A percentile compares a stretch with the other conserved stretches of the same genome.
Evolutionary conservation across 2,113 vertebrate genomes (phyloP).

Genomic region (Microtus pennsylvanicus): DNA sequence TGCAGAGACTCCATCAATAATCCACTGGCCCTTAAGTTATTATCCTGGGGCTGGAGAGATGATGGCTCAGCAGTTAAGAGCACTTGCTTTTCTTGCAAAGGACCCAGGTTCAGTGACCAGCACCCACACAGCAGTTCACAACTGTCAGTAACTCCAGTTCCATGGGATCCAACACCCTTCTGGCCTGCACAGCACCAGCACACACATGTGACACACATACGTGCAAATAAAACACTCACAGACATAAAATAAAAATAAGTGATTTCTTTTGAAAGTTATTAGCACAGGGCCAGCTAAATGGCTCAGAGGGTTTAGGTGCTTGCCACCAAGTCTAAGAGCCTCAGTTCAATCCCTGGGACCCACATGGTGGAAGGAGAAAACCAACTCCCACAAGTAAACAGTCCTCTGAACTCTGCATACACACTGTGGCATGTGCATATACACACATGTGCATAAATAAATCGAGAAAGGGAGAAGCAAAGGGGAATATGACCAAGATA

Average conservation of each 20-base stretch:
- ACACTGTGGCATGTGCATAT: neutral
- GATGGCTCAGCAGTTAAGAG: neutral
- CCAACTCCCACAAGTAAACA: neutral
- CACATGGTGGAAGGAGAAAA: neutral
- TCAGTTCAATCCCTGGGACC: neutral
- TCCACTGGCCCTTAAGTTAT: neutral
- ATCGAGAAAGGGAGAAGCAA: too few species aligned
- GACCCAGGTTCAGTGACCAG: neutral
- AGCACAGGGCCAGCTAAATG: neutral
- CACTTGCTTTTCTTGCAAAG: neutral
- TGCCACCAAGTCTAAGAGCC: neutral
- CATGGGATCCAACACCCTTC: neutral
- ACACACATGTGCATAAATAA: neutral
- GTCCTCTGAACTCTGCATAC: neutral
- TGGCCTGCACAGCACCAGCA: neutral
- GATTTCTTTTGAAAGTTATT: neutral
- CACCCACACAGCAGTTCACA: too few species aligned
- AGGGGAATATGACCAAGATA: neutral
- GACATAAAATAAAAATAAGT: neutral
- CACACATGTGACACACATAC: neutral
- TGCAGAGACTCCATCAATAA: neutral
- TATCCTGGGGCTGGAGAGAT: neutral
- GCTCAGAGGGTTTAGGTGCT: neutral
- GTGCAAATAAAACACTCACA: neutral
- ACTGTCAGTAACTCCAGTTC: neutral